phyloP scores from a whole-genome alignment of 2,797 vertebrate species.

The Remorina albescens region DNA sequence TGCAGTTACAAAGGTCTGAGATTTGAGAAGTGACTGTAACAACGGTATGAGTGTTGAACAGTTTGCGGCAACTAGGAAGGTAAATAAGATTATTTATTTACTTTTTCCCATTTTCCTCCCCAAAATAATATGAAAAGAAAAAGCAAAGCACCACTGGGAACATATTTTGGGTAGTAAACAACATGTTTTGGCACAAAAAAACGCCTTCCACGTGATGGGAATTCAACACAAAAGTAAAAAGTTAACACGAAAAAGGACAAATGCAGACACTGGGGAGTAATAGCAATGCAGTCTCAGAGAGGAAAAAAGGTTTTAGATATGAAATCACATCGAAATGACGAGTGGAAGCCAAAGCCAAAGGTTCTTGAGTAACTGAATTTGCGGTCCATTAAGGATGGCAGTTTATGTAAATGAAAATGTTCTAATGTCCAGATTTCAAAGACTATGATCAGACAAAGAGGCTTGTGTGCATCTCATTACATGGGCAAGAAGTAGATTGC shows the following conservation, averaged over 20 bases:
- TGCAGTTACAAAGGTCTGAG: slow-evolving; percentile 30
- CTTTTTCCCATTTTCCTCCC: not conserved
- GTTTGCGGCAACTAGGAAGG: not conserved
- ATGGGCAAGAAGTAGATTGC: not conserved
- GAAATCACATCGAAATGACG: slow-evolving; percentile 45
- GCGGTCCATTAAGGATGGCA: slow-evolving; percentile 56
- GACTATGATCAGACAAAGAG: slow-evolving; percentile 44
- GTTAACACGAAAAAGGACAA: slow-evolving; percentile 29
- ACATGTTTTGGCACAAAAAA: slow-evolving; percentile 7
- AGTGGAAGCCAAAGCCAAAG: slow-evolving; percentile 39
- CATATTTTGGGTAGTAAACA: not conserved
- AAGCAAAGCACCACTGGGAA: not conserved
- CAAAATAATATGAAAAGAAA: not conserved
- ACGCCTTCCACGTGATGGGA: slow-evolving; percentile 10
- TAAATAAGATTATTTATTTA: not conserved
- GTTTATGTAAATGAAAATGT: slow-evolving; percentile 56
- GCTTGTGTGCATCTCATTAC: slow-evolving; percentile 25
- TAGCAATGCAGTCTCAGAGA: slow-evolving; percentile 12
- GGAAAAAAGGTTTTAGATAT: slow-evolving; percentile 30
- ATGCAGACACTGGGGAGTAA: slow-evolving; percentile 9
- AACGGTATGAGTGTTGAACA: not conserved
- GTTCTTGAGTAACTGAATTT: slow-evolving; percentile 54
- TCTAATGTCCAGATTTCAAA: slow-evolving; percentile 30
- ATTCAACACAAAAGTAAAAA: slow-evolving; percentile 1
- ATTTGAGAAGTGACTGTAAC: slow-evolving; percentile 17